Conservation (phyloP, 2,113 vertebrate genomes). For the Physeter macrocephalus region DNA sequence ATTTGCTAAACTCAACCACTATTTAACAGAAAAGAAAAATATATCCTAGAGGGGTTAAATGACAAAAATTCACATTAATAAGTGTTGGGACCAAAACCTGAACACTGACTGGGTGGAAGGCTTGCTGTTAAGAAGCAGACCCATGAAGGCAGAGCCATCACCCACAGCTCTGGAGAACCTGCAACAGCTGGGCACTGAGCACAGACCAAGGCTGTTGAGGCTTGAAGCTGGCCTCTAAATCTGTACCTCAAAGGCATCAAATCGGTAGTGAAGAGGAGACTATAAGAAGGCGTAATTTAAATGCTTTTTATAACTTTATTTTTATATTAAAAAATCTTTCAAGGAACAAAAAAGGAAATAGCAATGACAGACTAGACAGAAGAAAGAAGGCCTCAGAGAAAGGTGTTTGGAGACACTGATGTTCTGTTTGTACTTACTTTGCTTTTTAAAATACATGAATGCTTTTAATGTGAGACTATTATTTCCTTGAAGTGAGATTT, state of each 20-base stretch:
- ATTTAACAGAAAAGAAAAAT: background rate
- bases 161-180: background rate
- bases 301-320: background rate
- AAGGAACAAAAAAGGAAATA: background rate
- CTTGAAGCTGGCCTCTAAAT: background rate
- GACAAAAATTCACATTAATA: background rate
- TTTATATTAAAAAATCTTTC: background rate
- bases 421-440: background rate
- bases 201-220: background rate
- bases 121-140: background rate
- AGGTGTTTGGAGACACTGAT: background rate
- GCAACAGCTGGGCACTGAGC: background rate
- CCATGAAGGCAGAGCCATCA: background rate
- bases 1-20: background rate
- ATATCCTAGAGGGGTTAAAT: background rate
- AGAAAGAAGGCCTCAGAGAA: background rate
- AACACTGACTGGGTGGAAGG: background rate
- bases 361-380: background rate
- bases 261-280: background rate
- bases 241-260: background rate
- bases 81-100: background rate
- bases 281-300: background rate
- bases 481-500: background rate
- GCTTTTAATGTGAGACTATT: background rate
- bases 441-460: slow-evolving; percentile 6